Evolutionary conservation across 2,797 vertebrate genomes (phyloP).

Genomic region (Eremophila alpestris): DNA sequence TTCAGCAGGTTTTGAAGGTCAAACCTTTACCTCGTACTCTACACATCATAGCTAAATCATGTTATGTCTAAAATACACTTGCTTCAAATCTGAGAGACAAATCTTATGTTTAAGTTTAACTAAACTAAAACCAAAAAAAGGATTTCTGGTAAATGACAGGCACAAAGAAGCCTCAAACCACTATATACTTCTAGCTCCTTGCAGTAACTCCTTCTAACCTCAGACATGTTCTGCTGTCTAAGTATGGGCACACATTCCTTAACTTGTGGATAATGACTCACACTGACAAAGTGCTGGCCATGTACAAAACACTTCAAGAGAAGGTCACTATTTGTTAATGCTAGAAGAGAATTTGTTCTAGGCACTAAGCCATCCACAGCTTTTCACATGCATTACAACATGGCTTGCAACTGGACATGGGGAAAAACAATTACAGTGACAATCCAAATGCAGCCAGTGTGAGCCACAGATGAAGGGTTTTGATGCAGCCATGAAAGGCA

Average conservation of each 20-base stretch:
- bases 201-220: slow-evolving; percentile 6
- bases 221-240: slow-evolving; percentile 65
- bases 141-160: neutral
- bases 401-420: neutral
- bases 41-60: neutral
- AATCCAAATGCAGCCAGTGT: neutral
- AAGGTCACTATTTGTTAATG: slow-evolving; percentile 54
- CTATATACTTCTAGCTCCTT: neutral
- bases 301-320: slow-evolving; percentile 77
- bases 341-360: neutral
- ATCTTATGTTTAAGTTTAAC: neutral
- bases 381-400: neutral
- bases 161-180: neutral
- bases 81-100: neutral
- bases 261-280: slow-evolving; percentile 81
- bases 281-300: slow-evolving; percentile 72
- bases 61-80: neutral
- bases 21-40: neutral
- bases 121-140: neutral
- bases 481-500: fast-evolving
- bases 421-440: neutral
- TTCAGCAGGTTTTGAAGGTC: neutral
- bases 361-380: neutral
- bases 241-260: slow-evolving; percentile 74
- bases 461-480: neutral